phyloP scores from a whole-genome alignment of 2,888 invertebrate genomes.

The Ctena decussata region DNA sequence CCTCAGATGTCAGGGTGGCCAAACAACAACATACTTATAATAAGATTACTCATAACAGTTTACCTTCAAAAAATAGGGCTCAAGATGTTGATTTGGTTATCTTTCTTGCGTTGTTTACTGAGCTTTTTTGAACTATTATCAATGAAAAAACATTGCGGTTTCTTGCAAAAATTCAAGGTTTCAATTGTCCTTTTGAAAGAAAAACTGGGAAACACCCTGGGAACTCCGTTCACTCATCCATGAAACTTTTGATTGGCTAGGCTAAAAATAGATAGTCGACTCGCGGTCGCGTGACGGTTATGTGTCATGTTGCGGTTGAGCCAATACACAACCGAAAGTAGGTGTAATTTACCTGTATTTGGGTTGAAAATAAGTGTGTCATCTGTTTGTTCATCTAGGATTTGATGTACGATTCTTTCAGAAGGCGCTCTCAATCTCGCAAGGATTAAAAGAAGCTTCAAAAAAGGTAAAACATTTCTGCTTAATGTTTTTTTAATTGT shows the following conservation, averaged over 20 bases:
- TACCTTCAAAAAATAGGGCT: too few relatives aligned
- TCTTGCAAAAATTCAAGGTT: too few relatives aligned
- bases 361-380: background rate
- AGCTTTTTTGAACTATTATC: too few relatives aligned
- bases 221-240: background rate
- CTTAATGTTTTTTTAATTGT: background rate
- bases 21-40: too few relatives aligned
- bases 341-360: background rate
- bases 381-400: background rate
- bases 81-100: too few relatives aligned
- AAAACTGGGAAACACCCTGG: background rate
- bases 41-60: too few relatives aligned
- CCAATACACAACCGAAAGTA: constrained; percentile 15
- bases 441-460: background rate
- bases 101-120: too few relatives aligned
- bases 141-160: too few relatives aligned
- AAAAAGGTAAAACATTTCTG: background rate
- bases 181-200: too few relatives aligned
- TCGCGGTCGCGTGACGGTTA: constrained; percentile 2
- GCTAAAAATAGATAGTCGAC: background rate
- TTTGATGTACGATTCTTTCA: background rate
- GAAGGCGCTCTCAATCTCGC: background rate
- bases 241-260: background rate
- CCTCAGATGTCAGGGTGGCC: too few relatives aligned
- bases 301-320: constrained; percentile 10